Conservation (phyloP, 2,888 invertebrate genomes). For the Boloria selene region DNA sequence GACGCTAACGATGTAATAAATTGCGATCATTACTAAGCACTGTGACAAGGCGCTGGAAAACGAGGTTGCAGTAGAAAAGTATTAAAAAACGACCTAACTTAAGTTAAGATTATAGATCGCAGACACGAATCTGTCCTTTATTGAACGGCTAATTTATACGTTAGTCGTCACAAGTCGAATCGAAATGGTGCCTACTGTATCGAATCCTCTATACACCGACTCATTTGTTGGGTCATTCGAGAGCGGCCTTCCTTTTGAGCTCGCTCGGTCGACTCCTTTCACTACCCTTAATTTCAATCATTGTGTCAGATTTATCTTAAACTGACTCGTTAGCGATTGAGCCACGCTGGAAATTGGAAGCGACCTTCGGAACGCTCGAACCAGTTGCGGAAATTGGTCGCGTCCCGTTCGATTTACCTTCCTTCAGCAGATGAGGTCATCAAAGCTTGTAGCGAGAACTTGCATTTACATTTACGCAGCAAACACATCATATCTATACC, state of each 20-base stretch:
- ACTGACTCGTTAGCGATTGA: constrained; percentile 29
- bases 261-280: constrained; percentile 39
- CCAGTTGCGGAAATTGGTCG: constrained; percentile 37
- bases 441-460: constrained; percentile 27
- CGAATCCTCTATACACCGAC: constrained; percentile 30
- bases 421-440: constrained; percentile 34
- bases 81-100: constrained; percentile 18
- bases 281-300: constrained; percentile 42
- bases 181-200: constrained; percentile 21
- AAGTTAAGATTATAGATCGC: constrained; percentile 6
- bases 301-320: constrained; percentile 30
- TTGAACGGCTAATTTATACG: constrained; percentile 6
- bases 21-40: constrained; percentile 23
- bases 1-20: constrained; percentile 30
- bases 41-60: constrained; percentile 13
- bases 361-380: constrained; percentile 34
- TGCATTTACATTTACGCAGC: constrained; percentile 27
- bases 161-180: constrained; percentile 23
- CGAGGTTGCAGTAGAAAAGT: constrained; percentile 20
- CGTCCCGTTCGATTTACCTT: constrained; percentile 35
- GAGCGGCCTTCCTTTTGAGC: constrained; percentile 32
- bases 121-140: background rate
- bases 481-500: constrained; percentile 11
- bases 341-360: constrained; percentile 30
- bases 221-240: constrained; percentile 32